Conservation (phyloP, 2,797 vertebrate species). For the Adelosebastes latens region DNA sequence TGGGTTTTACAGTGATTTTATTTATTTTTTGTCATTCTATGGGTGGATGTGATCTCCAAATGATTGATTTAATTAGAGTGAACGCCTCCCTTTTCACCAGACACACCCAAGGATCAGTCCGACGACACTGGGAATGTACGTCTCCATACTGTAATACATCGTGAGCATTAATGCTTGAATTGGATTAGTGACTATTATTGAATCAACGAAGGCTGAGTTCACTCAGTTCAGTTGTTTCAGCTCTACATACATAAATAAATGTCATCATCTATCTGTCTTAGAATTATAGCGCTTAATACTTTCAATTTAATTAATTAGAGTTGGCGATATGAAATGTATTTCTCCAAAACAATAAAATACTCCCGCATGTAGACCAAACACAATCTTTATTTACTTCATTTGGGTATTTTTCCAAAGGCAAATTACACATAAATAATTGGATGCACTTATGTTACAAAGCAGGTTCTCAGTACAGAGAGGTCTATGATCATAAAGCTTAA, state of each 20-base stretch:
- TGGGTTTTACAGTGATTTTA: neutral
- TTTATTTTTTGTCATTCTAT: neutral
- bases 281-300: neutral
- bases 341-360: neutral
- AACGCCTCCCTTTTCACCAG: neutral
- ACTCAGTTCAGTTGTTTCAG: constrained; percentile 9
- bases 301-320: neutral
- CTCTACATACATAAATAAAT: neutral
- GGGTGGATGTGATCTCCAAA: neutral
- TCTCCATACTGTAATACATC: neutral
- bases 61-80: constrained; percentile 5
- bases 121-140: neutral
- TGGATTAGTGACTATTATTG: constrained; percentile 31
- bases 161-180: constrained; percentile 11
- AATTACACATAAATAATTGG: constrained; percentile 86
- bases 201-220: constrained; percentile 31
- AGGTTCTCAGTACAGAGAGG: constrained; percentile 18
- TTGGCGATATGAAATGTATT: neutral
- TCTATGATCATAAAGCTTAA: neutral
- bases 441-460: constrained; percentile 71
- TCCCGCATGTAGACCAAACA: constrained; percentile 43
- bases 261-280: constrained; percentile 9
- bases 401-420: constrained; percentile 49
- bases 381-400: constrained; percentile 70
- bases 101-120: neutral